These are phyloP conservation scores for Platichthys flesus DNA, from an alignment of 2,113 vertebrate genomes.

Conservation along the genomic window DNA sequence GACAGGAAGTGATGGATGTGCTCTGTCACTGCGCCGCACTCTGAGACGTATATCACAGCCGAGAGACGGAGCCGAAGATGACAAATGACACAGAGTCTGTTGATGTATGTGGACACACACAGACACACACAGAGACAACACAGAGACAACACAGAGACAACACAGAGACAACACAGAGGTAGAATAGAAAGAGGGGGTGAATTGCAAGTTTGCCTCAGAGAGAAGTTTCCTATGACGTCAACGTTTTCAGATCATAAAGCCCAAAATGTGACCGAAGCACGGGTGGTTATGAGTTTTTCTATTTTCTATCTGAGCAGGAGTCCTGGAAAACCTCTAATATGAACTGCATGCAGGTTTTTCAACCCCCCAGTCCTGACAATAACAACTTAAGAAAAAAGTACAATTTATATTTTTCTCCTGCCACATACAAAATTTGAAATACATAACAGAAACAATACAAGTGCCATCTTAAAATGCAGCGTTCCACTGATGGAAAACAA, in stretches of 20 bases:
- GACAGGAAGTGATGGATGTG: conserved; percentile 26
- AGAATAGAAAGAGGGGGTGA: conserved; percentile 4
- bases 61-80: conserved; percentile 24
- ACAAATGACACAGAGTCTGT: conserved; percentile 24
- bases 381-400: not conserved
- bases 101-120: not conserved
- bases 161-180: too few relatives aligned
- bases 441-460: too few relatives aligned
- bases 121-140: too few relatives aligned
- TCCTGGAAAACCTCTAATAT: not conserved
- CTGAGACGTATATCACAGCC: conserved; percentile 24
- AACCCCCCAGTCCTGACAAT: not conserved
- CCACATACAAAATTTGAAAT: too few relatives aligned
- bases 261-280: not conserved
- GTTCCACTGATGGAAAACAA: not conserved
- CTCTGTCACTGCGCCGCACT: conserved; percentile 5
- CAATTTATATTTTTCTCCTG: too few relatives aligned
- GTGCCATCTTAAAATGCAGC: not conserved
- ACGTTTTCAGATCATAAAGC: conserved; percentile 1
- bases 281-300: too few relatives aligned
- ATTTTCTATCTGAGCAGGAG: conserved; percentile 24
- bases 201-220: conserved; percentile 6
- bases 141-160: too few relatives aligned
- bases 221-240: too few relatives aligned
- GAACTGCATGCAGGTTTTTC: too few relatives aligned